Evolutionary conservation across 2,113 vertebrate genomes (phyloP).

Genomic region (Nycticryphes semicollaris): DNA sequence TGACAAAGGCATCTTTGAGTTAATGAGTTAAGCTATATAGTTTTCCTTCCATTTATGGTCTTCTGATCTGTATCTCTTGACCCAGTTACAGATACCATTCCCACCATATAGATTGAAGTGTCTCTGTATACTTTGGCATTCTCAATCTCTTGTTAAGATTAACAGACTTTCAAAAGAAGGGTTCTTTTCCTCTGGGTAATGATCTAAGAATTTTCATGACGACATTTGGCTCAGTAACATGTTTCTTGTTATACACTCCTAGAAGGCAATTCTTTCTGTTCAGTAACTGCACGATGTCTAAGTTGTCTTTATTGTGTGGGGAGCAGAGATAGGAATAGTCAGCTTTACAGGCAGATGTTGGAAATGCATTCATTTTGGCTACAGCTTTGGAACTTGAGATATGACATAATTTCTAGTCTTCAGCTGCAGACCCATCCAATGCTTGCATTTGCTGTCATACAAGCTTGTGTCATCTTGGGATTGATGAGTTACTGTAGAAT

Average conservation of each 20-base stretch:
- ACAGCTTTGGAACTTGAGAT: not conserved
- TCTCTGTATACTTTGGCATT: not conserved
- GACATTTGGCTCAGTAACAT: not conserved
- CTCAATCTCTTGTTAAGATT: not conserved
- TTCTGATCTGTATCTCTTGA: not conserved
- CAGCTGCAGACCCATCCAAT: not conserved
- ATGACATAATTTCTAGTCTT: not conserved
- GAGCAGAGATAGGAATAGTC: not conserved
- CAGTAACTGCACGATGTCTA: not conserved
- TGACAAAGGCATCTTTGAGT: not conserved
- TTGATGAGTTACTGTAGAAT: not conserved
- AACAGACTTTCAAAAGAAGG: not conserved
- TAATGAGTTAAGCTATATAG: not conserved
- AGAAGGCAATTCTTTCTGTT: not conserved
- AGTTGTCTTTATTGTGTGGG: not conserved
- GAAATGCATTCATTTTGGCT: not conserved
- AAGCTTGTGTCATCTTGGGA: not conserved
- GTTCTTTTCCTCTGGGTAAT: not conserved
- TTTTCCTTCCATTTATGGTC: not conserved
- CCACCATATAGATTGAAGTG: not conserved
- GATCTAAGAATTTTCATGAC: not conserved
- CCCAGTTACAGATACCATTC: not conserved
- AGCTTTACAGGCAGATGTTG: not conserved
- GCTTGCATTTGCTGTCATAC: fast-evolving
- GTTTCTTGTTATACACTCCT: not conserved